Evolutionary conservation across 2,113 vertebrate genomes (phyloP).

Genomic region (Oreochromis tanganicae): DNA sequence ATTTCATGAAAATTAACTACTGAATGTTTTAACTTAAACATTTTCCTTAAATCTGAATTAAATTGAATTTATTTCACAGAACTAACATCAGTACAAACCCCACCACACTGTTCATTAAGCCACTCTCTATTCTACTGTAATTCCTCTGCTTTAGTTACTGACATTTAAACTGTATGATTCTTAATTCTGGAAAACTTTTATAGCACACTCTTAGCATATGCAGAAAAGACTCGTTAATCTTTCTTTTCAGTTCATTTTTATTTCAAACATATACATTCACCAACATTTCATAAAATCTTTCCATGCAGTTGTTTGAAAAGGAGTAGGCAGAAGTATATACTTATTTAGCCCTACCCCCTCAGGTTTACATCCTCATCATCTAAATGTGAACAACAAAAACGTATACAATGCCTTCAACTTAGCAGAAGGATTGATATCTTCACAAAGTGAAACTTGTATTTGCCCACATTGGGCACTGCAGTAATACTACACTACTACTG

Average conservation of each 20-base stretch:
- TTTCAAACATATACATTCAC: too few species aligned
- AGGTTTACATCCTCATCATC: too few species aligned
- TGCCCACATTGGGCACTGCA: background rate
- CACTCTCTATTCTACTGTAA: background rate
- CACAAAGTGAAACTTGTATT: too few species aligned
- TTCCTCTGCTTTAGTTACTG: background rate
- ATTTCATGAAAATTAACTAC: background rate
- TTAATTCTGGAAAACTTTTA: background rate
- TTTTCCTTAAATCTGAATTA: background rate
- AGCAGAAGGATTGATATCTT: too few species aligned
- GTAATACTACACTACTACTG: background rate
- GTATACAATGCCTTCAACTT: too few species aligned
- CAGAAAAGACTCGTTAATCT: background rate
- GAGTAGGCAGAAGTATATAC: too few species aligned
- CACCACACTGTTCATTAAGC: background rate
- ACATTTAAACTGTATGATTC: background rate
- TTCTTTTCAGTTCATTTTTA: background rate
- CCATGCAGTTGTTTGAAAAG: too few species aligned
- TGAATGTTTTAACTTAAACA: background rate
- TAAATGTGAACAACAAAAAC: too few species aligned
- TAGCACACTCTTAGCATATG: background rate
- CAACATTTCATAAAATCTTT: too few species aligned
- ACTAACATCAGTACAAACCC: background rate
- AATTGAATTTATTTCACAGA: background rate
- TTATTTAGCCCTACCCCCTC: too few species aligned